Base-by-base conservation (phyloP, 2,113 vertebrate species). In the Macquaria australasica region DNA sequence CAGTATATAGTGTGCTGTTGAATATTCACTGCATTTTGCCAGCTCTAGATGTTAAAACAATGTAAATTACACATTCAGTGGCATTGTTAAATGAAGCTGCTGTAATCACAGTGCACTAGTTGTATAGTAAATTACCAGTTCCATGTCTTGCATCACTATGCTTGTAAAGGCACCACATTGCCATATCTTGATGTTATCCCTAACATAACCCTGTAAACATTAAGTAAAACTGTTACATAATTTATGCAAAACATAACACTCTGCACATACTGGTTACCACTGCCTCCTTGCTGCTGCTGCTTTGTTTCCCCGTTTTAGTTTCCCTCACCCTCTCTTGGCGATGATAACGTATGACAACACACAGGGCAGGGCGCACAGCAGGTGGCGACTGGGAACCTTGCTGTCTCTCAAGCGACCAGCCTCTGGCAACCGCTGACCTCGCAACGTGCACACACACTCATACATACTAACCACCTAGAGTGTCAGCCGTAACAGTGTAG, bases 351-450 rank as follows among this genome's bases (percentile, higher is more conserved):
- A 73, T 82, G 84, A 88, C 89, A 89, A 81, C 45, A 43, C 39
- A 10, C 41, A 14, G 78, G 28, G 1, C 73, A 34, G 69, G 43
- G 14, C 21, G 31, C 85, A 25, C 75, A 67, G 90, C 90, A 87
- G 87, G 88, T 84, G 87, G 70, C 53, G 63, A 2, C 72, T 1
- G 64, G 89, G 84, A 87, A 84, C 79, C 81, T 81, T 25, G 82
- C 63, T 31, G 80, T 87, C 84, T 84, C 87, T 70, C 59, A 72
- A 78, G 87, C 39, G 75, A 58, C 69, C n/a, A 34, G 79, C 88
- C 87, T 82, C 64, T 78, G 89, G 89, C 91, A 80, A 90, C 16
- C 28, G 58, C 64, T 89, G 91, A 94, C 94, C 92, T 89, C 81
- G 14, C 73, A 81, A 83, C 75, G 9, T 74, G 6, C 37, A 5